Base-by-base conservation (phyloP, 2,113 vertebrate species). In the Nothoprocta perdicaria region DNA sequence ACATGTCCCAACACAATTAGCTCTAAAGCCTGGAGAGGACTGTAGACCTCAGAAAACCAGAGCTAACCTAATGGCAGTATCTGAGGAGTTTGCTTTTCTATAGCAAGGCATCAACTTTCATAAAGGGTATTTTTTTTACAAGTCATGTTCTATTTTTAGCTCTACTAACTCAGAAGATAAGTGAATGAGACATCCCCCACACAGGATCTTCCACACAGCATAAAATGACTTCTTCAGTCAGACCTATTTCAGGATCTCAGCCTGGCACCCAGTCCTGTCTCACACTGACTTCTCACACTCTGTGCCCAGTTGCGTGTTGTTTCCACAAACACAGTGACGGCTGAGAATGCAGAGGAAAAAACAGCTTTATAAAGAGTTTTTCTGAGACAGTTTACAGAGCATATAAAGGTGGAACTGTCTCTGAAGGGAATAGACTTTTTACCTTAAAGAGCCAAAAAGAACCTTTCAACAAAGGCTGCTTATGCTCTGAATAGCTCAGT, bases 401-500 rank as follows among this genome's bases (percentile, higher is more conserved):
- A 26, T 27, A 93, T 81, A 95, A 95, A 88, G 52, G 85, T 50
- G 43, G 61, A 91, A 89, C 85, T 94, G 89, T 96, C 89, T 95
- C 66, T 2, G 7, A 89, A 58, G 33, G 41, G 69, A 95, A 89
- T 0, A 78, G 82, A 43, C 24, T 29, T 89, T 91, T 83, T 72
- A 83, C 82, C 76, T 83, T 62, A 69, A 93, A 87, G 11, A 89
- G 29, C 66, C 73, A 57, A 94, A 93, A 89, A 78, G 89, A 88
- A 73, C 65, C n/a, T 73, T 94, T 91, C 50, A 87, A 89, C 84
- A 78, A 83, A 92, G 65, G 79, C 55, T 82, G 72, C 58, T 93
- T 89, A 40, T 83, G 65, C 48, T 65, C 87, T 92, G 84, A 96
- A 95, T 86, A 65, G 57, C 60, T 75, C 61, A 7, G 57, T 78